Evolutionary conservation across 2,888 invertebrate species (phyloP).

Genomic region (Colletes collaris): DNA sequence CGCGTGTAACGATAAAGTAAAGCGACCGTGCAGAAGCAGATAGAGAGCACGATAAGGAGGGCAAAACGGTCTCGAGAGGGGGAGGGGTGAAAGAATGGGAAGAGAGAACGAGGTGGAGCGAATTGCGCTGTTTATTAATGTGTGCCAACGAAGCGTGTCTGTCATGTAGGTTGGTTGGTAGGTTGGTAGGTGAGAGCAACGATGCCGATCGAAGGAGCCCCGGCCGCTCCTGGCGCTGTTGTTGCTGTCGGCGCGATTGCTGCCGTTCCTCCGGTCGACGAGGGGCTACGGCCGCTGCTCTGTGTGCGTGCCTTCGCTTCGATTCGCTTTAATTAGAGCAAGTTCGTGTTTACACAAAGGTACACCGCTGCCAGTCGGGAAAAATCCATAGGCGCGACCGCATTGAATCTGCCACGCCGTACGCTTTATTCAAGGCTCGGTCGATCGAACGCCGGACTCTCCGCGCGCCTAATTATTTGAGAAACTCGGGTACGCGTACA

Average conservation of each 20-base stretch:
- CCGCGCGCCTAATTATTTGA: constrained; percentile 54
- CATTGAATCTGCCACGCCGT: constrained; percentile 64
- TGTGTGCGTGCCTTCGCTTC: constrained; percentile 61
- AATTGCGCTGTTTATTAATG: constrained; percentile 75
- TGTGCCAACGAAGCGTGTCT: constrained; percentile 76
- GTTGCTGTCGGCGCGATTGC: constrained; percentile 48
- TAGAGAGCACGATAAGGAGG: constrained; percentile 26
- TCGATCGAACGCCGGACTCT: constrained; percentile 1
- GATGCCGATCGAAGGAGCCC: constrained; percentile 62
- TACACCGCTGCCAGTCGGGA: constrained; percentile 63
- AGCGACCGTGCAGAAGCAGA: constrained; percentile 36
- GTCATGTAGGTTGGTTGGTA: constrained; percentile 71
- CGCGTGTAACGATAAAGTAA: constrained; percentile 48
- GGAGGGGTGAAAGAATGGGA: constrained; percentile 24
- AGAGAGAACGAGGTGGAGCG: constrained; percentile 26
- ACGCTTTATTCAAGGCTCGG: constrained; percentile 61
- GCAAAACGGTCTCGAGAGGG: no score
- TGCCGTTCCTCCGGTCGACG: constrained; percentile 33
- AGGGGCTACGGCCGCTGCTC: constrained; percentile 1
- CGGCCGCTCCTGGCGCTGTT: constrained; percentile 45
- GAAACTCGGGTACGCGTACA: background rate
- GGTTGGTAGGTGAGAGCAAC: constrained; percentile 67
- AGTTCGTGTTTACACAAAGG: constrained; percentile 76
- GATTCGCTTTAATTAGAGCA: constrained; percentile 79
- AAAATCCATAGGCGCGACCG: constrained; percentile 70